Evolutionary conservation across 1,140 invertebrate species (phyloP), one percentile per base, ranked within the genome.

Genomic region (Heliconius nattereri): DNA sequence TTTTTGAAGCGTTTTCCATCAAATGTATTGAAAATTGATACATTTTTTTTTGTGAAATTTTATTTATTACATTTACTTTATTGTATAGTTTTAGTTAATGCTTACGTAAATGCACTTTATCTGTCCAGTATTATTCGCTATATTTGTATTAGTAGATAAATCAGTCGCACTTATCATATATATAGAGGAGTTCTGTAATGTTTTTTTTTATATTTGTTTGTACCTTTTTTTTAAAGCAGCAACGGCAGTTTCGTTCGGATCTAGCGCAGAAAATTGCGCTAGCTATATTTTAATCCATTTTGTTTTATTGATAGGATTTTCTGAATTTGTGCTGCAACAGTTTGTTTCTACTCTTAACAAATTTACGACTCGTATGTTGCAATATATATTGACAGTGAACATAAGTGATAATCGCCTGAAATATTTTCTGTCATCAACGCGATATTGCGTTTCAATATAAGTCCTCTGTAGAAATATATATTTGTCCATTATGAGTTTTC

Each of bases 271-370:
- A 73, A 73, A 71, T 77, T 54, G 29, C 76, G 72, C 57, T 20
- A 74, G 73, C 45, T 37, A 80, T 80, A 80, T 76, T 75, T 57
- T 76, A 80, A 80, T 76, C 78, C 78, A 76, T 76, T 80, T 71
- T 75, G 70, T 80, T 76, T 80, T 75, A 76, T 80, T 71, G 74
- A 32, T 75, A 45, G 72, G 73, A 71, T 73, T 73, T 40, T 32
- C 66, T 75, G 60, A 13, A 79, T 79, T 75, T 75, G 37, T 54
- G 72, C 76, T 77, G 76, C 29, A 77, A 73, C 71, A 45, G 72
- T 78, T 78, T 78, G 71, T 78, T 78, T 73, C 76, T 77, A 77
- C 66, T 23, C 20, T 45, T 26, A 71, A 77, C 45, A 70, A 77
- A 77, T 77, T 77, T 77, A 77, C 45, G 70, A 32, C 26, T 20